Conservation (phyloP, 2,888 invertebrate species). For the Lydus trimaculatus region DNA sequence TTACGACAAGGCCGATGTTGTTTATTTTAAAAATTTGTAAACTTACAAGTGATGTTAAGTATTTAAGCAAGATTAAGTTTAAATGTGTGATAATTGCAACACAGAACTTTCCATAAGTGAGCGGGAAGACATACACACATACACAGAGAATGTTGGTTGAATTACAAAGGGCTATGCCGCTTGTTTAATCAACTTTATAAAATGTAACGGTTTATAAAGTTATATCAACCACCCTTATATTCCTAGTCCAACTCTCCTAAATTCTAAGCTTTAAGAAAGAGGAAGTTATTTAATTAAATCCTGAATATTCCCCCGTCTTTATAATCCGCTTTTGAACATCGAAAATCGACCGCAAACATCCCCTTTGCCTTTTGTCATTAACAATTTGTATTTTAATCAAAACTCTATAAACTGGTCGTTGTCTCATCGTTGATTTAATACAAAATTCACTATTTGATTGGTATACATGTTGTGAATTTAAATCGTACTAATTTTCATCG, state of each 20-base stretch:
- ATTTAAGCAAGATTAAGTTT: background rate
- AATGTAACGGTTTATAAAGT: slow-evolving; percentile 42
- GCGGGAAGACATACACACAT: no score
- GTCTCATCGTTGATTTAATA: background rate
- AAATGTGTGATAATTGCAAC: background rate
- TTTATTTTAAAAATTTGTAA: background rate
- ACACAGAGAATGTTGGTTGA: slow-evolving; percentile 22
- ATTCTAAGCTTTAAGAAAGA: slow-evolving; percentile 29
- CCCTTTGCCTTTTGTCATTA: slow-evolving; percentile 13
- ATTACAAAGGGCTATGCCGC: slow-evolving; percentile 32
- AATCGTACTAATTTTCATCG: background rate
- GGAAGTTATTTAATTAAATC: slow-evolving; percentile 46
- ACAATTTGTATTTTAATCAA: slow-evolving; percentile 7
- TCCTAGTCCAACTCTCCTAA: slow-evolving; percentile 26
- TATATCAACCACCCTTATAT: slow-evolving; percentile 12
- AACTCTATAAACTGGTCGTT: background rate
- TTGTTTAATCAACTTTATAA: slow-evolving; percentile 42
- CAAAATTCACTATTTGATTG: background rate
- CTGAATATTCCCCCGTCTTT: slow-evolving; percentile 31
- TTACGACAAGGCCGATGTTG: background rate
- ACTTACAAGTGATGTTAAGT: background rate
- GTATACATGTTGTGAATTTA: background rate
- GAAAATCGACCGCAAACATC: slow-evolving; percentile 33
- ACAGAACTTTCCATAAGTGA: slow-evolving; percentile 39
- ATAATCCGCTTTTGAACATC: slow-evolving; percentile 30